Conservation (phyloP, 1,140 invertebrate genomes). For the Acromyrmex echinatior region DNA sequence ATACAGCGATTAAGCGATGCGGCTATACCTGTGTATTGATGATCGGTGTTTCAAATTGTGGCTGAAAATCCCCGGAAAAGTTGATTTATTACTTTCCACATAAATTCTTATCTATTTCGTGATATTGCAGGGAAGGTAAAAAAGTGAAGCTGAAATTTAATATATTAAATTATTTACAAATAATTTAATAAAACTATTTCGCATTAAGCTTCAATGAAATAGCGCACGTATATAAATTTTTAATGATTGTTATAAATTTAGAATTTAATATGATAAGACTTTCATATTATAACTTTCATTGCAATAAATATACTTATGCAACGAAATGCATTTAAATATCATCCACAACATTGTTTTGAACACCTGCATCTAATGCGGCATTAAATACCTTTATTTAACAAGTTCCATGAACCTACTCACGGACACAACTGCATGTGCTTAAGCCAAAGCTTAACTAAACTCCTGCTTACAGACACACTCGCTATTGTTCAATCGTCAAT, state of each 20-base stretch:
- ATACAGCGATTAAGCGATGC: slow-evolving; percentile 11
- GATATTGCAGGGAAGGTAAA: not conserved
- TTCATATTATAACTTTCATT: not conserved
- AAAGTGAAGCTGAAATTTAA: not conserved
- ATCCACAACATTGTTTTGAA: slow-evolving; percentile 34
- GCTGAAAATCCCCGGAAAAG: not conserved
- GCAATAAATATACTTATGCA: not conserved
- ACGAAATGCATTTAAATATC: slow-evolving; percentile 13
- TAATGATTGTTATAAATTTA: not conserved
- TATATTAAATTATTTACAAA: not conserved
- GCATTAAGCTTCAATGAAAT: not conserved
- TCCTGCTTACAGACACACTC: slow-evolving; percentile 58
- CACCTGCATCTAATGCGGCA: slow-evolving; percentile 43
- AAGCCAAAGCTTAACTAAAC: slow-evolving; percentile 74
- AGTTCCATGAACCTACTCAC: slow-evolving; percentile 39
- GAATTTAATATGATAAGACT: not conserved
- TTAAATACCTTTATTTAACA: slow-evolving; percentile 60
- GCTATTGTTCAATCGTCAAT: slow-evolving; percentile 63
- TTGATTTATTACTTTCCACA: slow-evolving; percentile 42
- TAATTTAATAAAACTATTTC: not conserved
- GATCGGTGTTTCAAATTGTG: slow-evolving; percentile 21
- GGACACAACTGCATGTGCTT: slow-evolving; percentile 66
- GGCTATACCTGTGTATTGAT: slow-evolving; percentile 20
- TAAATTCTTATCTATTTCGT: not conserved
- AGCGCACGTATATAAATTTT: not conserved